Conservation (phyloP, 2,888 invertebrate species). For the Lasius fuliginosus region DNA sequence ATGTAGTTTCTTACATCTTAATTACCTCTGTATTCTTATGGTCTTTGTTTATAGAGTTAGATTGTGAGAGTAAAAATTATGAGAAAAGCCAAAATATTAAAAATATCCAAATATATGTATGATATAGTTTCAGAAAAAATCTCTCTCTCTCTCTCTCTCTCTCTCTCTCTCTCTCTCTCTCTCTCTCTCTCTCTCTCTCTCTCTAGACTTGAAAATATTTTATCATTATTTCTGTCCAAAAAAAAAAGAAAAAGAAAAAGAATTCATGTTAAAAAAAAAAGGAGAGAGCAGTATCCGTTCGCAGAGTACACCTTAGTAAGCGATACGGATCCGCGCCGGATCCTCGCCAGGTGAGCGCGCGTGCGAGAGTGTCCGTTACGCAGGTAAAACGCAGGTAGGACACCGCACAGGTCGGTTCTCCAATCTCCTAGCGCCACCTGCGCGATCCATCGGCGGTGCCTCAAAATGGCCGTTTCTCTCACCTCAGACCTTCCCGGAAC, state of each 20-base stretch:
- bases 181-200: too few relatives aligned
- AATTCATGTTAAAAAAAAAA: neutral
- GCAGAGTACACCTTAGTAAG: neutral
- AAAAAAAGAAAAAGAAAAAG: neutral
- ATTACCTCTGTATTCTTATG: neutral
- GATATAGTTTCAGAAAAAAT: neutral
- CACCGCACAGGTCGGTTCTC: slow-evolving; percentile 63
- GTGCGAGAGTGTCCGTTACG: slow-evolving; percentile 68
- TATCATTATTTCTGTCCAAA: neutral
- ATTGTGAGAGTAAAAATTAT: neutral
- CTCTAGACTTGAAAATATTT: neutral
- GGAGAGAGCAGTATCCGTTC: neutral
- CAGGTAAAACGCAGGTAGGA: slow-evolving; percentile 49
- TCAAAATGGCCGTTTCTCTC: slow-evolving; percentile 79
- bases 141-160: too few relatives aligned
- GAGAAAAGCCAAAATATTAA: neutral
- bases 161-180: too few relatives aligned
- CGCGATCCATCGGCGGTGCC: slow-evolving; percentile 65
- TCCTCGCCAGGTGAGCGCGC: slow-evolving; percentile 66
- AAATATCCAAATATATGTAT: neutral
- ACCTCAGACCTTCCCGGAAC: slow-evolving; percentile 78
- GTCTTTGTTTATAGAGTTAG: neutral
- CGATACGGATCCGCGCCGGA: slow-evolving; percentile 43
- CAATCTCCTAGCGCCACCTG: slow-evolving; percentile 75
- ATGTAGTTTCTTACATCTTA: neutral